Evolutionary conservation across 37 sponge, comb jelly and placozoan genomes (phyloP).

Genomic region (Chondrosia reniformis): DNA sequence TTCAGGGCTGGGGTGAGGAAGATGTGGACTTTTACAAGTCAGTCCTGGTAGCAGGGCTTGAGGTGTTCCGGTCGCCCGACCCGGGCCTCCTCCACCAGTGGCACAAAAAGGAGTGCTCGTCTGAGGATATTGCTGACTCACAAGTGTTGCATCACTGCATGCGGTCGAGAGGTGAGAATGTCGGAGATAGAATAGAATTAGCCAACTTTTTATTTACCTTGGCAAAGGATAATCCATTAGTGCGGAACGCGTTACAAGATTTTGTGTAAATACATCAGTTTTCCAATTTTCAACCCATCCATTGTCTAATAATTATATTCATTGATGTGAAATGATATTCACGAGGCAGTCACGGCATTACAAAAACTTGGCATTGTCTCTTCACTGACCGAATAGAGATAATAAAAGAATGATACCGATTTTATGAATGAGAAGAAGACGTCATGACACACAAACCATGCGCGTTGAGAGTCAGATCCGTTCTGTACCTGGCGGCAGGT

Average conservation of each 20-base stretch:
- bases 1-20: conserved; percentile 73
- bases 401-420: too few relatives aligned
- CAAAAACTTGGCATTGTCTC: too few relatives aligned
- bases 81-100: conserved; percentile 70
- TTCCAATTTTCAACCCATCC: too few relatives aligned
- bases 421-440: too few relatives aligned
- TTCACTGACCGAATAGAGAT: too few relatives aligned
- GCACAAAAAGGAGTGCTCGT: conserved; percentile 59
- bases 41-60: conserved; percentile 39
- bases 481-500: background rate
- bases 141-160: conserved; percentile 55
- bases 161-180: conserved; percentile 62
- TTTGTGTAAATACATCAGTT: too few relatives aligned
- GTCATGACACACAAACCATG: too few relatives aligned
- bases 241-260: too few relatives aligned
- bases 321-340: too few relatives aligned
- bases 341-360: too few relatives aligned
- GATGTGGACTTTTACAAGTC: conserved; percentile 61
- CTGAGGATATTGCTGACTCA: conserved; percentile 7
- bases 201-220: conserved; percentile 45
- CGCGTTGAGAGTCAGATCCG: too few relatives aligned
- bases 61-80: conserved; percentile 67
- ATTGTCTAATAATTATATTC: too few relatives aligned
- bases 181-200: conserved; percentile 73
- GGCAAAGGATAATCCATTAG: background rate